A percentile compares a stretch with the other conserved stretches of the same genome.
These are phyloP conservation scores for Aporophyla nigra DNA, from an alignment of 2,888 invertebrate genomes.

Conservation along the genomic window DNA sequence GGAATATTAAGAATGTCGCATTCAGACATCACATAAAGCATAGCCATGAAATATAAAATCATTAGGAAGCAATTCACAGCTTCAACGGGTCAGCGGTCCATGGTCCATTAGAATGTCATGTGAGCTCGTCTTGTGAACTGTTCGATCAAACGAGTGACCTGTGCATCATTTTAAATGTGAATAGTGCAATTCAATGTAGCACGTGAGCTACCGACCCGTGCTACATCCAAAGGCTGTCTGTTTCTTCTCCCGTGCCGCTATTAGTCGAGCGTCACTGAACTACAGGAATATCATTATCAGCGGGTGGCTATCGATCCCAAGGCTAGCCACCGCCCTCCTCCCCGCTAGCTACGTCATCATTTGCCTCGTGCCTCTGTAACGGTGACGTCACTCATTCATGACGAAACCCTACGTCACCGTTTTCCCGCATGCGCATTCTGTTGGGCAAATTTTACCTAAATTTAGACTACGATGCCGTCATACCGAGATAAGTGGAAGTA, in stretches of 20 bases:
- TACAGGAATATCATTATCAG: slow-evolving; percentile 78
- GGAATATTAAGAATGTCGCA: not conserved
- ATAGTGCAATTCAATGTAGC: slow-evolving; percentile 72
- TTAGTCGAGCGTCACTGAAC: slow-evolving; percentile 84
- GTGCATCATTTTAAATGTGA: slow-evolving; percentile 71
- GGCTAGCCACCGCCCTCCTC: slow-evolving; percentile 59
- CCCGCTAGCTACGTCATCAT: slow-evolving; percentile 82
- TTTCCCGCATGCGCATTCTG: slow-evolving; percentile 79
- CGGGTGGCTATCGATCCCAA: slow-evolving; percentile 77
- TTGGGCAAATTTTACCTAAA: slow-evolving; percentile 67
- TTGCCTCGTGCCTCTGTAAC: slow-evolving; percentile 71
- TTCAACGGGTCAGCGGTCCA: slow-evolving; percentile 56
- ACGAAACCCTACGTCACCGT: slow-evolving; percentile 79
- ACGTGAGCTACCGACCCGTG: slow-evolving; percentile 86
- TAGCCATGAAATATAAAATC: slow-evolving; percentile 27
- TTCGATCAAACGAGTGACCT: slow-evolving; percentile 80
- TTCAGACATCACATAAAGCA: not conserved
- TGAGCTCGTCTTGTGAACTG: slow-evolving; percentile 72
- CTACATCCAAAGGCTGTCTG: slow-evolving; percentile 77
- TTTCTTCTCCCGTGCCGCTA: slow-evolving; percentile 76
- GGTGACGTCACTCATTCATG: slow-evolving; percentile 81
- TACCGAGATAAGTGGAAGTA: slow-evolving; percentile 56
- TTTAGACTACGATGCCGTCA: slow-evolving; percentile 72
- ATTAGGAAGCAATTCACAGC: slow-evolving; percentile 52
- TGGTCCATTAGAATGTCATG: slow-evolving; percentile 75